These are phyloP conservation scores for Ormyrus labotus DNA, from an alignment of 2,888 invertebrate species.

Conservation along the genomic window DNA sequence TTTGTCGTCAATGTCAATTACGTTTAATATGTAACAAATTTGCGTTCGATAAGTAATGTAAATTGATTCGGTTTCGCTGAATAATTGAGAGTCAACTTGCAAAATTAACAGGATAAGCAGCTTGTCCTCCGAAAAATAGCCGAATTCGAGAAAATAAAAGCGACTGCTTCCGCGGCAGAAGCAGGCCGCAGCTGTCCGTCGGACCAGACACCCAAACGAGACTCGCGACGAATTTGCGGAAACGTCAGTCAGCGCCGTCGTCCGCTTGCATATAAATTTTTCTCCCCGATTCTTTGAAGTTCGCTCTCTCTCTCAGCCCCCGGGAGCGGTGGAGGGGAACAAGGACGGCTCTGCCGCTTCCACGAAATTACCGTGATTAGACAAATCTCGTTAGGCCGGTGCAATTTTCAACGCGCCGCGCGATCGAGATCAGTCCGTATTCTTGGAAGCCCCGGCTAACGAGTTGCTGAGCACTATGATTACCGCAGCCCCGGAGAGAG, in stretches of 20 bases:
- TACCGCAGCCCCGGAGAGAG: constrained; percentile 49
- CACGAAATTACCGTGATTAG: constrained; percentile 64
- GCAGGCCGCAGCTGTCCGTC: background rate
- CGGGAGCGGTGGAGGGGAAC: background rate
- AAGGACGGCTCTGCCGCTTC: constrained; percentile 20
- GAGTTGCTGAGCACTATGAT: constrained; percentile 63
- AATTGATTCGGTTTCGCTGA: no score
- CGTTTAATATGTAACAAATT: no score
- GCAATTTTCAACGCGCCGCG: constrained; percentile 61
- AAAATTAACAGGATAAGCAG: no score
- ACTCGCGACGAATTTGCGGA: constrained; percentile 1
- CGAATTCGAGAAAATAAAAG: no score
- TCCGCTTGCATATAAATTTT: background rate
- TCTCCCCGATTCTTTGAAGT: background rate
- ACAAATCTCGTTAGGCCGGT: constrained; percentile 65
- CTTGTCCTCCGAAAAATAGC: no score
- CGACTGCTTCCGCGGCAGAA: background rate
- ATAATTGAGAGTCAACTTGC: no score
- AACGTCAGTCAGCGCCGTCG: background rate
- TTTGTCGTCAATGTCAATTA: no score
- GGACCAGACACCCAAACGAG: background rate
- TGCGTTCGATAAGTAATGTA: no score
- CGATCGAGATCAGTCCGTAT: constrained; percentile 54
- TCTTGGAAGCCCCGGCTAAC: constrained; percentile 61
- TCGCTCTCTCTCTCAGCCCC: background rate